Evolutionary conservation across 1,140 invertebrate species (phyloP), one percentile per base, ranked within the genome.

Genomic region (Mya arenaria): DNA sequence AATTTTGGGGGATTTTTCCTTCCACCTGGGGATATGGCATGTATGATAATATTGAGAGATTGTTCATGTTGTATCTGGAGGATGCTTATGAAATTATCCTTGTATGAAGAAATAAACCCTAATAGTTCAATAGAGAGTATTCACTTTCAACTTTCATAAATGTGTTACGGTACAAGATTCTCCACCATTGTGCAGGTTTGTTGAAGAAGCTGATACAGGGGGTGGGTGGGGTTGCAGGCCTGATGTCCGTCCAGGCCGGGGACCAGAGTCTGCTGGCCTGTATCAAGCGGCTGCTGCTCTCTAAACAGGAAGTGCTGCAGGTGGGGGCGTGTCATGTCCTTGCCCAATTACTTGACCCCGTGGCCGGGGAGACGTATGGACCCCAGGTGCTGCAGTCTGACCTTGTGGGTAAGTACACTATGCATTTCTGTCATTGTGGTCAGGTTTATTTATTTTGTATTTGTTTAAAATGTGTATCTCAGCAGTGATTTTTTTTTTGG

Each of bases 261-360:
- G 44, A 34, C 25, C 23, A 48, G 28, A 69, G 41, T 44, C 52
- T 79, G 52, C 32, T 79, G 55, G 39, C 77, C 6, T 48, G 60
- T 44, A 36, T 69, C 36, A 79, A 79, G 74, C 68, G 41, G 44
- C 36, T 79, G 32, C 30, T 79, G 48, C 25, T 79, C 8, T 55
- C 44, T 37, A 79, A 79, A 48, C 68, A 79, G 30, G 77, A 69
- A 13, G 44, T 79, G 17, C 34, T 79, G 1, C 77, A 79, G 37
- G 44, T 39, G 15, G 77, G 63, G 25, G 65, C 56, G 4, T 79
- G 58, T 17, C 77, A 79, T 25, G 60, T 69, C 4, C 52, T 79
- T 23, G 32, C 39, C 4, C n/a, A 34, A 32, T 32, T 69, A 30
- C 34, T 79, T 17, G 41, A n/a, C 23, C 48, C 60, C 19, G 63